These are phyloP conservation scores for Pontoporia blainvillei DNA, from an alignment of 2,113 vertebrate species.

Conservation along the genomic window DNA sequence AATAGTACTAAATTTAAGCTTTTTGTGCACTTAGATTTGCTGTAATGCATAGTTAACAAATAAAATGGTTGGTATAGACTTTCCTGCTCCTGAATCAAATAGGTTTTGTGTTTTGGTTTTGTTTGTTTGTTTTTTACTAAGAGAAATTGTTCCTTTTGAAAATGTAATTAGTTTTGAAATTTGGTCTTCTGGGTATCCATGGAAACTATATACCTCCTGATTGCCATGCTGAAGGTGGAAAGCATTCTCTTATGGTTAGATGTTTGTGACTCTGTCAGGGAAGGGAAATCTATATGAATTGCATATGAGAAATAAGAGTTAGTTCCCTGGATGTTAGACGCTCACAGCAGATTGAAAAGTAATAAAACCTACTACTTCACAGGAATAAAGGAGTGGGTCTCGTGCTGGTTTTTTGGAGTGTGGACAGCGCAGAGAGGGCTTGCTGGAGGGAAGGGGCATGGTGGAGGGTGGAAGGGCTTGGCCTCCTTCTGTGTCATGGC, in stretches of 20 bases:
- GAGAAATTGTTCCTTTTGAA: constrained; percentile 36
- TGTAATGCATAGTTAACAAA: neutral
- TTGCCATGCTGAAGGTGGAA: neutral
- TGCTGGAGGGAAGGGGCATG: neutral
- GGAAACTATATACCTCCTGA: neutral
- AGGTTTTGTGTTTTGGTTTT: neutral
- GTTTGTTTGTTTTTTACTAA: neutral
- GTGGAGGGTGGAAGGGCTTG: neutral
- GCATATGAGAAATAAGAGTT: constrained; percentile 7
- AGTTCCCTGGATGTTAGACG: constrained; percentile 18
- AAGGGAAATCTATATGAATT: neutral
- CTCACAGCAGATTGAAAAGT: neutral
- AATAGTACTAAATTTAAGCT: neutral
- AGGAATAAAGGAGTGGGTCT: neutral
- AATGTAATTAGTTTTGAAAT: constrained; percentile 42
- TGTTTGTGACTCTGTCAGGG: neutral
- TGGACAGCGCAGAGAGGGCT: neutral
- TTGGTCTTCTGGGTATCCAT: neutral
- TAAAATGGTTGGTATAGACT: neutral
- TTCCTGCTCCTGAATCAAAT: neutral
- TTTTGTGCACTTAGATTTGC: neutral
- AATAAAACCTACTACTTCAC: constrained; percentile 33
- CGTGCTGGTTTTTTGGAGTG: neutral
- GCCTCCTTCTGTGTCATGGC: neutral
- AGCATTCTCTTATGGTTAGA: neutral